phyloP scores from a whole-genome alignment of 1,140 invertebrate genomes.

The Drosophila leontia region DNA sequence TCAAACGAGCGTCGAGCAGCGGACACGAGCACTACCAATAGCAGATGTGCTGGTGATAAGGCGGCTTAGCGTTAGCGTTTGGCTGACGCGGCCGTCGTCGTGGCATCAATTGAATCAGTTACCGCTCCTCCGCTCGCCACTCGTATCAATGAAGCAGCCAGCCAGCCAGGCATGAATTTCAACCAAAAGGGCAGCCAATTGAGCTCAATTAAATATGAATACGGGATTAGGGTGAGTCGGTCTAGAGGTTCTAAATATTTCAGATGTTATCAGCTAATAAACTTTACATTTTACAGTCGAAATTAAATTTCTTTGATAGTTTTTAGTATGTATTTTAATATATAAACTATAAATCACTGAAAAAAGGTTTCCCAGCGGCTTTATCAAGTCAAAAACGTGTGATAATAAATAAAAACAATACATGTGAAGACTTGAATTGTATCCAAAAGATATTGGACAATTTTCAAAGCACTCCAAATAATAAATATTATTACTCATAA shows the following conservation, averaged over 20 bases:
- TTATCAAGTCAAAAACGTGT: background rate
- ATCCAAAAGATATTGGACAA: background rate
- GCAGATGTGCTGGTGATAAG: slow-evolving; percentile 60
- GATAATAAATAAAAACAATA: background rate
- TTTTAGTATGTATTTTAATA: background rate
- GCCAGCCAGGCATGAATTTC: slow-evolving; percentile 68
- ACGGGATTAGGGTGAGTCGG: slow-evolving; percentile 41
- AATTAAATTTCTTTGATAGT: background rate
- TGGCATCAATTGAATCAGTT: slow-evolving; percentile 76
- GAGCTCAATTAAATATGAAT: slow-evolving; percentile 72
- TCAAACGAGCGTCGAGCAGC: slow-evolving; percentile 20
- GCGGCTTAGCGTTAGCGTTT: slow-evolving; percentile 35
- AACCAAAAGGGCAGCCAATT: slow-evolving; percentile 62
- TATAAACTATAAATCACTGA: background rate
- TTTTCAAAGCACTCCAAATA: too few species aligned
- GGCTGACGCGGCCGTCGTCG: slow-evolving; percentile 35
- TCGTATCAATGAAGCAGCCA: slow-evolving; percentile 55
- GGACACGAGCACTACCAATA: slow-evolving; percentile 17
- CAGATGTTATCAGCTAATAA: background rate
- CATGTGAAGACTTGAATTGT: background rate
- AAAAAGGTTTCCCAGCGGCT: background rate
- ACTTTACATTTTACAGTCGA: background rate
- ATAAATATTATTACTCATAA: background rate
- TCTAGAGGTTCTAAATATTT: background rate
- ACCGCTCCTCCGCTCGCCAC: slow-evolving; percentile 8